Evolutionary conservation across 2,888 invertebrate genomes (phyloP), one percentile per base, ranked within the genome.

Genomic region (Drosophila austrosaltans): DNA sequence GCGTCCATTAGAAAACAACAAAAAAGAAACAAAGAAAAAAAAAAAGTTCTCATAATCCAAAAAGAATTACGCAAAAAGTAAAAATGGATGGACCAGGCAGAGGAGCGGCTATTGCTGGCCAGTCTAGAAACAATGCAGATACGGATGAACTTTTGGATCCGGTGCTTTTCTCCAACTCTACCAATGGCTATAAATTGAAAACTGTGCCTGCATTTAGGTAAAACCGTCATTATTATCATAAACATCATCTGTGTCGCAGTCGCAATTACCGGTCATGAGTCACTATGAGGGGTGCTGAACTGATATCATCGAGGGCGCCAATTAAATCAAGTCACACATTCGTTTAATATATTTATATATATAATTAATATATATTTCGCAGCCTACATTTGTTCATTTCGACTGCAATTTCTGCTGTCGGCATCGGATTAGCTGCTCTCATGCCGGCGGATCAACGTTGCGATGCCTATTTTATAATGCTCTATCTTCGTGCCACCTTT

Each of bases 401-500:
- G 2, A 82, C 89, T n/a, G 57, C 78, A 25, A 92, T 93, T 60
- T 92, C 92, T 7, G 76, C 91, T 63, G 79, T 87, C 61, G 92
- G 92, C 59, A 87, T 92, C 58, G 59, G 84, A 3, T 72, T 92
- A 42, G 91, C 91, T 5, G 72, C 81, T 1, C 20, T 69, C 6
- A 91, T 82, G 80, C 90, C 91, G 3, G 82, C 83, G 60, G 91
- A 92, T 25, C 91, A 92, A 70, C 93, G 92, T 79, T 94, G 94
- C 79, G 92, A 93, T 68, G 94, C 94, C 53, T 94, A 94, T 81
- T 94, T 94, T 81, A 92, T 94, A 66, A 93, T 94, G 89, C 92
- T 94, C 30, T 94, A 95, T 87, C 89, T 94, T 63, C 94, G 95
- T 68, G 93, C 93, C 32, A 92, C 92, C 12, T 93, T 94, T 74